phyloP scores from a whole-genome alignment of 1,140 invertebrate genomes.

The Dendroctonus ponderosae region DNA sequence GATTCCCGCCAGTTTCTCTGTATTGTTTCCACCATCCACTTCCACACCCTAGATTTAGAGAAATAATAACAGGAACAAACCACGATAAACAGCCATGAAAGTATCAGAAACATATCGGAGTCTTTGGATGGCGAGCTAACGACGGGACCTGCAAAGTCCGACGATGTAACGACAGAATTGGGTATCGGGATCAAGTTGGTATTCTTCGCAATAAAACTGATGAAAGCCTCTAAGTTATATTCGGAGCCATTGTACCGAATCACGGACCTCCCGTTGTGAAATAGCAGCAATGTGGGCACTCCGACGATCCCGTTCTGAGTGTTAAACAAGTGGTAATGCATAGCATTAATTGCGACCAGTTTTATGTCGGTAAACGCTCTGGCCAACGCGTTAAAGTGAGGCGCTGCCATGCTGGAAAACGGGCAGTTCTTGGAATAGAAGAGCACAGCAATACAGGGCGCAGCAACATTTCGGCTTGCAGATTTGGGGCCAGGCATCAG shows the following conservation, averaged over 20 bases:
- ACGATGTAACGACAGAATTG: conserved; percentile 68
- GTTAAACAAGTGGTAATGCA: conserved; percentile 82
- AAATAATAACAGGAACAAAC: conserved; percentile 76
- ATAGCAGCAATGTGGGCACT: conserved; percentile 87
- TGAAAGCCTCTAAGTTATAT: conserved; percentile 76
- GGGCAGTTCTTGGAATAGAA: conserved; percentile 90
- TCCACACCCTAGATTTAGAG: conserved; percentile 75
- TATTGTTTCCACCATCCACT: conserved; percentile 77
- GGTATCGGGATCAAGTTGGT: conserved; percentile 70
- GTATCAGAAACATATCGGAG: conserved; percentile 77
- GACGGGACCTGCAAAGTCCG: conserved; percentile 78
- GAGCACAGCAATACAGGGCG: conserved; percentile 77
- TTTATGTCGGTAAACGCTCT: conserved; percentile 82
- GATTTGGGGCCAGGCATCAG: conserved; percentile 52
- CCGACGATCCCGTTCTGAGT: conserved; percentile 92
- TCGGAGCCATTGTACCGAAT: conserved; percentile 84
- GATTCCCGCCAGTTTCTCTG: conserved; percentile 88
- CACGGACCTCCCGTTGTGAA: conserved; percentile 87
- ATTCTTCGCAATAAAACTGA: conserved; percentile 76
- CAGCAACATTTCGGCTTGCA: conserved; percentile 55
- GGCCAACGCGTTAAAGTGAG: conserved; percentile 85
- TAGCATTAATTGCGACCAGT: conserved; percentile 87
- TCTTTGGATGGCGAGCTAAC: conserved; percentile 68
- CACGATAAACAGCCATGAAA: conserved; percentile 85
- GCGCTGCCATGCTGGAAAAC: conserved; percentile 85